Base-by-base conservation (phyloP, 2,113 vertebrate genomes). In the Eclectus roratus region DNA sequence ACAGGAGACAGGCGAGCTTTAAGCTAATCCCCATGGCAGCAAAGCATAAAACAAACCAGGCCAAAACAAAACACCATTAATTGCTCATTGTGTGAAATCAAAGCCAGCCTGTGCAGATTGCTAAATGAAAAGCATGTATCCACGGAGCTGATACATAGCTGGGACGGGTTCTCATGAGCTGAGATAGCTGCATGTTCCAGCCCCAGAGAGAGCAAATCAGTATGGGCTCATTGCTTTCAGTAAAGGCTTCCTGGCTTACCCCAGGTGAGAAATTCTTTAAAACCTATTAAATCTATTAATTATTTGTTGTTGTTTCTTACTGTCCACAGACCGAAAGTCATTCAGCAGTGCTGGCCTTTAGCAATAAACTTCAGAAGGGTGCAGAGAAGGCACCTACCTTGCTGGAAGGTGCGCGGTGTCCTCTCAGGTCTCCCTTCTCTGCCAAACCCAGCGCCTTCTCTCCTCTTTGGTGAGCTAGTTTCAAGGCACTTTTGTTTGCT, bases 401-500 rank as follows among this genome's bases (percentile, higher is more conserved):
- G 52, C 41, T 53, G 72, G 18, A 1, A 37, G 58, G 74, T 2
- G 10, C 7, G 1, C 8, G 1, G 4, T 7, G 66, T 78, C 31
- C 72, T 80, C 10, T 1, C 76, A 37, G 46, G 33, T 72, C 80
- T 47, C 52, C 29, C 55, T 58, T 37, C 53, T 11, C 60, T 2
- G 11, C 58, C 6, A 0, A 47, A 7, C 55, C 65, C 83, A 6
- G 61, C 10, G 3, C 74, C 29, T 49, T 23, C 71, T 58, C n/a
- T 28, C 15, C 77, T 41, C 65, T 35, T 8, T 14, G 28, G 53
- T 18, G 37, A 80, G 63, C 44, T 61, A 11, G 52, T 25, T 92
- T 17, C 47, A 28, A 35, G 77, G 69, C 94, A 95, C 86, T 92
- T 95, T 80, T 94, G 81, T 71, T 91, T 85, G n/a, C 93, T 76